phyloP scores from a whole-genome alignment of 2,797 vertebrate species.

The Rhabdophis nuchalis region DNA sequence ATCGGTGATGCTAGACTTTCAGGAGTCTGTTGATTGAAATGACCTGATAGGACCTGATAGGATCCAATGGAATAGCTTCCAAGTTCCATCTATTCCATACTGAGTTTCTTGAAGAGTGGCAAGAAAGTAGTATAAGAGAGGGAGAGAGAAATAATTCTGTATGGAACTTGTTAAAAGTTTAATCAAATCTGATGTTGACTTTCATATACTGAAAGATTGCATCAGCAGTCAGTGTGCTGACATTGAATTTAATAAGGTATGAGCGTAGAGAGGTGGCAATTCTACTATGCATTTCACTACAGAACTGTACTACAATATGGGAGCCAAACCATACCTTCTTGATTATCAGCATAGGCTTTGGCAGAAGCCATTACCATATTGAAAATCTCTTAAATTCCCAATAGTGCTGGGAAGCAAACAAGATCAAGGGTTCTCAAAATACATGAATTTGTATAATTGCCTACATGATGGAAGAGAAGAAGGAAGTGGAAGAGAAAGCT shows the following conservation, averaged over 20 bases:
- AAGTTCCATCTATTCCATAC: neutral
- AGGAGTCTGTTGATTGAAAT: neutral
- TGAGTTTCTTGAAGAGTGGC: neutral
- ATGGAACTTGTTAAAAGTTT: neutral
- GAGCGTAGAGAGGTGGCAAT: neutral
- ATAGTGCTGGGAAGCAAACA: neutral
- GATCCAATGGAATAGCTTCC: neutral
- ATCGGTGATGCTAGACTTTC: neutral
- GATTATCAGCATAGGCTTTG: neutral
- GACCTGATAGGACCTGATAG: neutral
- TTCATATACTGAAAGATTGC: neutral
- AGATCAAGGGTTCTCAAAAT: neutral
- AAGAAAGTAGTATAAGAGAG: neutral
- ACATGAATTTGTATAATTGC: neutral
- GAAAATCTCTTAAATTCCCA: neutral
- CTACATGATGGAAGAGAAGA: neutral
- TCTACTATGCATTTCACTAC: neutral
- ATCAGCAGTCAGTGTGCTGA: neutral
- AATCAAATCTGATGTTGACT: neutral
- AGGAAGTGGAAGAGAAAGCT: neutral
- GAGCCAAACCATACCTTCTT: neutral
- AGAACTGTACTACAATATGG: neutral
- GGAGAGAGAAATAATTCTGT: neutral
- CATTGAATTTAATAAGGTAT: neutral
- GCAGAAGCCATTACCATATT: neutral